Conservation (phyloP, 2,888 invertebrate species). For the Pseudococcus viburni region DNA sequence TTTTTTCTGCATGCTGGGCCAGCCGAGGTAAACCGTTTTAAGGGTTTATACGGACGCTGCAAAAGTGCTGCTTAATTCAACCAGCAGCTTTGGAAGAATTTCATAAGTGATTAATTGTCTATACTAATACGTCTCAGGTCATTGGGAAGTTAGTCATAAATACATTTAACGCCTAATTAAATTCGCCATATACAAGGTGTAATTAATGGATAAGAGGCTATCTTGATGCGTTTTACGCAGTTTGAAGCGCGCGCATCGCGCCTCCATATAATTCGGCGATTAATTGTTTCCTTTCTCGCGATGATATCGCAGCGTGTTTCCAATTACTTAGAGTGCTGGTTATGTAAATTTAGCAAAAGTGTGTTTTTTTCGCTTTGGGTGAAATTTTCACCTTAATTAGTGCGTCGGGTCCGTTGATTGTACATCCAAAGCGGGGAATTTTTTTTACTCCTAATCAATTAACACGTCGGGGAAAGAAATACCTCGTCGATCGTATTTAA, state of each 20-base stretch:
- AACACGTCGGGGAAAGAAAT: slow-evolving; percentile 20
- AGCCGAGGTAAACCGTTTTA: neutral
- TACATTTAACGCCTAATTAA: slow-evolving; percentile 37
- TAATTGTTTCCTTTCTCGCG: slow-evolving; percentile 43
- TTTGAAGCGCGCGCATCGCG: neutral
- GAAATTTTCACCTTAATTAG: neutral
- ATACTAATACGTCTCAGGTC: neutral
- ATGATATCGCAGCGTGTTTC: slow-evolving; percentile 47
- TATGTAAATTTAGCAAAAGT: slow-evolving; percentile 20
- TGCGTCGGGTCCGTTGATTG: neutral
- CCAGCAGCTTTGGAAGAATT: neutral
- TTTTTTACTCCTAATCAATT: slow-evolving; percentile 30
- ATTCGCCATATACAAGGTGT: slow-evolving; percentile 22
- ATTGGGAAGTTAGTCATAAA: slow-evolving; percentile 1
- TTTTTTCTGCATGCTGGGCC: neutral
- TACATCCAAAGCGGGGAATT: neutral
- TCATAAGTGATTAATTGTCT: neutral
- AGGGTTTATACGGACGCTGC: neutral
- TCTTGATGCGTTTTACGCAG: neutral
- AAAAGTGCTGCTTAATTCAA: neutral
- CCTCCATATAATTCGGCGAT: slow-evolving; percentile 28
- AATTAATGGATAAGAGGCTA: slow-evolving; percentile 31
- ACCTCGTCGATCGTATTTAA: neutral
- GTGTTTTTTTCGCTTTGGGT: neutral
- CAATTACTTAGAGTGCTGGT: slow-evolving; percentile 43